A percentile compares a stretch with the other conserved stretches of the same genome.
Conservation (phyloP, 2,888 invertebrate species). For the Creontiades dilutus region DNA sequence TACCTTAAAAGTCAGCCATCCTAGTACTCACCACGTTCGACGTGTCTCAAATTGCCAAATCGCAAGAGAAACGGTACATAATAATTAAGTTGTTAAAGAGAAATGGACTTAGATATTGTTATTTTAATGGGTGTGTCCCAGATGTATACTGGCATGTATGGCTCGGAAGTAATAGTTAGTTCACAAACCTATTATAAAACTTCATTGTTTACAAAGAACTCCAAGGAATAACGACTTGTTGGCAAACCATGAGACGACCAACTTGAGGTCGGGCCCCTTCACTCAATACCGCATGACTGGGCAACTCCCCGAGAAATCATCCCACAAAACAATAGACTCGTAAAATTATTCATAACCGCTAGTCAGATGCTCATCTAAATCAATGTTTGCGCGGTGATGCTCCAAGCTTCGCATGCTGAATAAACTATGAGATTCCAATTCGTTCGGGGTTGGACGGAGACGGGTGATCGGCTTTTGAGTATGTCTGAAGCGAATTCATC, state of each 20-base stretch:
- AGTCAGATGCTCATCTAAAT: slow-evolving; percentile 45
- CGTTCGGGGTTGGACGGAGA: neutral
- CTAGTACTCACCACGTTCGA: too few relatives aligned
- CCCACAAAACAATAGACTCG: slow-evolving; percentile 40
- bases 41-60: too few relatives aligned
- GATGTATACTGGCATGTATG: too few relatives aligned
- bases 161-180: neutral
- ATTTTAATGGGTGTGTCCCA: too few relatives aligned
- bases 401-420: slow-evolving; percentile 39
- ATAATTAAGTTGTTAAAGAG: too few relatives aligned
- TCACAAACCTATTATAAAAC: neutral
- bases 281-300: slow-evolving; percentile 35
- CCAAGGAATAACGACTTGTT: neutral
- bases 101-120: too few relatives aligned
- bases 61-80: too few relatives aligned
- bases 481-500: slow-evolving; percentile 33
- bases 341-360: slow-evolving; percentile 61
- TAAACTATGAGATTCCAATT: slow-evolving; percentile 45
- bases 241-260: slow-evolving; percentile 7
- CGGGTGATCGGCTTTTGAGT: slow-evolving; percentile 47
- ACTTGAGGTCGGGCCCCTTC: neutral
- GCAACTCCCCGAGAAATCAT: slow-evolving; percentile 47
- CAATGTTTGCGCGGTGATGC: slow-evolving; percentile 46
- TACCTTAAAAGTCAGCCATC: too few relatives aligned
- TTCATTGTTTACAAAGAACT: slow-evolving; percentile 10